Conservation (phyloP, 2,888 invertebrate genomes). For the Amiota minor region DNA sequence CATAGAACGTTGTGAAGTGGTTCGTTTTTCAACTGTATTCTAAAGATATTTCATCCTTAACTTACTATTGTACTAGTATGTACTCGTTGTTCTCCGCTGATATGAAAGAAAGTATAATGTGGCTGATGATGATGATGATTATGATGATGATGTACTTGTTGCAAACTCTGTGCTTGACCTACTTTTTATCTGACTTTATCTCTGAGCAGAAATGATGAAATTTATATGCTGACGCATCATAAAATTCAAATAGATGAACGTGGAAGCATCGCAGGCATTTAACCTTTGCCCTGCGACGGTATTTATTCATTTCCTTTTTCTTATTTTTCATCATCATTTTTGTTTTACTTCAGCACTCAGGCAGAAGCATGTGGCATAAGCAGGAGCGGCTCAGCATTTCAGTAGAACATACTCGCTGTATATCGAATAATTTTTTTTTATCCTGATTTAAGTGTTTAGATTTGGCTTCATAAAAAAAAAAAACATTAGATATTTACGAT, state of each 20-base stretch:
- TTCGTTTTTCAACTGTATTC: too few relatives aligned
- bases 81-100: too few relatives aligned
- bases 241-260: constrained; percentile 52
- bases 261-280: constrained; percentile 41
- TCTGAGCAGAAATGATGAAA: constrained; percentile 35
- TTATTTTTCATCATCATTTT: too few relatives aligned
- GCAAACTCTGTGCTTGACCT: constrained; percentile 33
- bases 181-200: constrained; percentile 37
- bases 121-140: too few relatives aligned
- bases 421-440: too few relatives aligned
- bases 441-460: too few relatives aligned
- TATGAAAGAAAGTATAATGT: too few relatives aligned
- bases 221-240: constrained; percentile 60
- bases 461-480: background rate
- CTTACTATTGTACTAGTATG: too few relatives aligned
- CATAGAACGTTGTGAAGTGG: too few relatives aligned
- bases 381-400: constrained; percentile 3
- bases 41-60: too few relatives aligned
- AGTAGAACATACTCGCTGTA: background rate
- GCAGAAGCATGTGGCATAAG: constrained; percentile 51
- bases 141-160: constrained; percentile 15
- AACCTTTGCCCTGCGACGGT: constrained; percentile 41
- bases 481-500: constrained; percentile 23
- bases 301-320: too few relatives aligned
- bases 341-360: constrained; percentile 11